Base-by-base conservation (phyloP, 2,113 vertebrate genomes). In the Tamias sibiricus region DNA sequence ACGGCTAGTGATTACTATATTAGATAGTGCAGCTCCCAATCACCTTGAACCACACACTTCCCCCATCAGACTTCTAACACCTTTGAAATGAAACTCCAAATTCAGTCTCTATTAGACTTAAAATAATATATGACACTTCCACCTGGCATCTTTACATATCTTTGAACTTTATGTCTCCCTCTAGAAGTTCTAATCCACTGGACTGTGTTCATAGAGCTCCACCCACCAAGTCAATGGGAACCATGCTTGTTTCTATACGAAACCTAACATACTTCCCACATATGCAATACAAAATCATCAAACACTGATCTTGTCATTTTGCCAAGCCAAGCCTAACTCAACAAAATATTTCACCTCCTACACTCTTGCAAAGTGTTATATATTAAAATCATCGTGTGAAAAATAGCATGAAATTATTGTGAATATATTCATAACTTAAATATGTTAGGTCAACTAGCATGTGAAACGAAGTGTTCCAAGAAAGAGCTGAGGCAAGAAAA, bases 271-370 rank as follows among this genome's bases (percentile, higher is more conserved):
- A 47, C 59, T 69, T 93, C 69, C 62, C 12, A 74, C 47, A 54
- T 59, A 91, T 54, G 64, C 20, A 69, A 40, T 69, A 91, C 17
- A 91, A 91, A 92, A 84, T 72, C 64, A 86, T 86, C 86, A 93
- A 69, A 95, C 66, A 79, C 87, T 74, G 84, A 83, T 89, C 69
- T 77, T 89, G 95, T 93, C 89, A 47, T 90, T 92, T 90, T 95
- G 87, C 95, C 97, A 97, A 84, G 87, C 95, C 97, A 97, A 84
- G 95, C 59, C 90, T 49, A 90, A 57, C 75, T 90, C 83, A 92
- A 95, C 44, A 88, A 91, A 95, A 92, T 59, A 74, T 81, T 97
- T 92, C 92, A 98, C 97, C 90, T 91, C 96, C 95, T 90, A 93
- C 94, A 40, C 81, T 95, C 95, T 80, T 94, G 44, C 35, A 92